A percentile compares a stretch with the other conserved stretches of the same genome.
Conservation (phyloP, 2,113 vertebrate species). For the cat (Felis catus) region F.catus_Fca126_mat1.0 CM031418.1:87799001-87799500, state of each 20-base stretch:
- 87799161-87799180: constrained; percentile 50
- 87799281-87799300: constrained; percentile 52
- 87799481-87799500: constrained; percentile 29
- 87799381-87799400: constrained; percentile 35
- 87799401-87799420: not conserved
- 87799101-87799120: constrained; percentile 61
- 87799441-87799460: not conserved
- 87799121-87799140: constrained; percentile 64
- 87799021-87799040: not conserved
- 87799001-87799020: not conserved
- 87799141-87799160: constrained; percentile 69
- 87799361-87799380: constrained; percentile 67
- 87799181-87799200: constrained; percentile 61
- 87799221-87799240: constrained; percentile 33
- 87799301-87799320: constrained; percentile 63
- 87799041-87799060: constrained; percentile 31
- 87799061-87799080: not conserved
- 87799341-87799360: constrained; percentile 13
- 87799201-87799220: constrained; percentile 52
- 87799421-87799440: not conserved
- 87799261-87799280: constrained; percentile 1
- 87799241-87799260: constrained; percentile 21
- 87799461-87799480: constrained; percentile 34
- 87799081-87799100: constrained; percentile 42
- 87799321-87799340: constrained; percentile 57